Base-by-base conservation (phyloP, 2,888 invertebrate species). In the Parascotia fuliginaria region DNA sequence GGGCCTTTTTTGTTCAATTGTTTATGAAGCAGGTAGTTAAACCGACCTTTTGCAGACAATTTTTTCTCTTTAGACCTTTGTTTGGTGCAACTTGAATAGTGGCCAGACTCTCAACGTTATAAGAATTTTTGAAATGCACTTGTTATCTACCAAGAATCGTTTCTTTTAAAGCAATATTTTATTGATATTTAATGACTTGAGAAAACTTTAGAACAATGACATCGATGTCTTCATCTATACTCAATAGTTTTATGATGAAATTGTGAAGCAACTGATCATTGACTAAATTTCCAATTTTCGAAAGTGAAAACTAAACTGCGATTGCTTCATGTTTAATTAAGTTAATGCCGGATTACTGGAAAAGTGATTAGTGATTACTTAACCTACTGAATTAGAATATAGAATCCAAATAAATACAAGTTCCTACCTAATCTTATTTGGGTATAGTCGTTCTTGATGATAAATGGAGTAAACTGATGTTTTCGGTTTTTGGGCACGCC, bases 1-100 rank as follows among this genome's bases (percentile, higher is more conserved):
- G 64, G 70, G 65, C 65, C 71, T 74, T 70, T 73, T 65, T 60
- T 14, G 28, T 55, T 65, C 71, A 73, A 60, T 65, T 65, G 68
- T 73, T 73, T 79, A 71, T 77, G 62, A 74, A 73, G 83, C 89
- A 90, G 90, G 90, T 90, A 90, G 88, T 77, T 77, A 69, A 70
- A 68, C 33, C 45, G 70, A 79, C 80, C 83, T 84, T 87, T 85
- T 61, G 82, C 73, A 73, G 77, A 71, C 62, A 58, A 64, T 54
- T 77, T 88, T 86, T 89, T 87, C 75, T 75, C 61, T 63, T 42
- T 54, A 67, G 55, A 77, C 80, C 81, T 83, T 86, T 83, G 77
- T 82, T 57, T 45, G 56, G 59, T 57, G 64, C 69, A 69, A 45
- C 65, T 73, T 80, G 78, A 80, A 83, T 79, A 78, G 74, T 70